Base-by-base conservation (phyloP, 2,797 vertebrate genomes). In the Myotis pilosus region DNA sequence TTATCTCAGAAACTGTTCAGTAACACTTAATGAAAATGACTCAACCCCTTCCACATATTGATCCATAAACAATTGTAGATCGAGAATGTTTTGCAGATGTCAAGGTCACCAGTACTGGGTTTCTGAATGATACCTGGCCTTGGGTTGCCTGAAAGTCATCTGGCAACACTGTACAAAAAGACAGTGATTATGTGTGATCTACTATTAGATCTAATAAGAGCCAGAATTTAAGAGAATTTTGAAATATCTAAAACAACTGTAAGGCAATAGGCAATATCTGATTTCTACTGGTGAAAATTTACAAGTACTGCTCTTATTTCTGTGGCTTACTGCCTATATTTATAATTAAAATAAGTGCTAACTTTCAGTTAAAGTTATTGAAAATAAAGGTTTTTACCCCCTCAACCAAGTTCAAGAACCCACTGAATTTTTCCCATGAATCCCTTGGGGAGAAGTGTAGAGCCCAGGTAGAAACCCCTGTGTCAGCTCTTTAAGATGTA, bases 1-100 rank as follows among this genome's bases (percentile, higher is more conserved):
- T 74, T 94, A 66, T 89, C 92, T 94, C 60, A 80, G 66, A 95
- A 95, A 89, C 30, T 30, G 8, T 80, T 96, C 74, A 85, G 64
- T 88, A 86, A 85, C 36, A 62, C 66, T 57, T 81, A 86, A 91
- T 91, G 83, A 79, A 95, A 92, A 92, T 71, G 60, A 84, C 83
- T 93, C 64, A 89, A 41, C 68, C 44, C 53, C 55, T 87, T 92
- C 84, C 68, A 92, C n/a, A 25, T 94, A 78, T 78, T 74, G 93
- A 94, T 89, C 72, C 94, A 81, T 66, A 89, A 89, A 60, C 30
- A 69, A 66, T 28, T 66, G 20, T 47, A 82, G 53, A 92, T 22
- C 33, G 15, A 75, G 19, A 82, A 82, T 71, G 47, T 20, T 38
- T 82, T 89, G 23, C 87, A 95, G 95, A 94, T 93, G 87, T 87